Evolutionary conservation across 2,888 invertebrate species (phyloP).

Genomic region (Cataglyphis albicans): DNA sequence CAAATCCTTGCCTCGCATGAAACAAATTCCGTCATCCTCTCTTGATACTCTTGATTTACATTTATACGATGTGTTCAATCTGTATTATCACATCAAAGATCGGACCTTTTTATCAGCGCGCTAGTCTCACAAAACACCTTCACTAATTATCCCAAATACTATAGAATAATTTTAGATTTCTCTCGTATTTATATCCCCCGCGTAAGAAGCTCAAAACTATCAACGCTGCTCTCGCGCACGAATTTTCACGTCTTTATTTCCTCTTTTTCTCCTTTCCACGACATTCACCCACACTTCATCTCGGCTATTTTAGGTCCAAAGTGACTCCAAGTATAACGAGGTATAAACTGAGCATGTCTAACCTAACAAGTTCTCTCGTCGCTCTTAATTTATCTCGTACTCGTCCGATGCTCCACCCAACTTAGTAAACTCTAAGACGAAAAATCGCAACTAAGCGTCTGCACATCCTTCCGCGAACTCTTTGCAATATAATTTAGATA

Average conservation of each 20-base stretch:
- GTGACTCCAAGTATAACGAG: conserved; percentile 33
- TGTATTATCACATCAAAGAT: not conserved
- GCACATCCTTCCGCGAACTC: not conserved
- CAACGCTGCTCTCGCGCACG: not conserved
- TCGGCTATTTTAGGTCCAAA: not conserved
- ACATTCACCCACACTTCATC: conserved; percentile 6
- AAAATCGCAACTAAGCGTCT: conserved; percentile 14
- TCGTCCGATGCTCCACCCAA: not conserved
- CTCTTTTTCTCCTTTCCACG: not conserved
- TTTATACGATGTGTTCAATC: not conserved
- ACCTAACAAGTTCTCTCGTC: not conserved
- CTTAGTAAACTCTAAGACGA: conserved; percentile 23
- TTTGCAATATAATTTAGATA: conserved; percentile 1
- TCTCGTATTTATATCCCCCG: not conserved
- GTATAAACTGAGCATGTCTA: conserved; percentile 21
- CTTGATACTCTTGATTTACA: conserved; percentile 18
- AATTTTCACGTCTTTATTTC: not conserved
- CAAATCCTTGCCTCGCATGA: not conserved
- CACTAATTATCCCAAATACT: not conserved
- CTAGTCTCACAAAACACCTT: not conserved
- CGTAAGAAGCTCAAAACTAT: conserved; percentile 3
- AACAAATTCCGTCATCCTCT: not conserved
- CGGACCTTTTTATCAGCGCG: not conserved
- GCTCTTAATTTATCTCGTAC: conserved; percentile 30
- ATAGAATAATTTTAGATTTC: conserved; percentile 1